phyloP scores from a whole-genome alignment of 2,797 vertebrate genomes.

The Schizopygopsis malacanthus region DNA sequence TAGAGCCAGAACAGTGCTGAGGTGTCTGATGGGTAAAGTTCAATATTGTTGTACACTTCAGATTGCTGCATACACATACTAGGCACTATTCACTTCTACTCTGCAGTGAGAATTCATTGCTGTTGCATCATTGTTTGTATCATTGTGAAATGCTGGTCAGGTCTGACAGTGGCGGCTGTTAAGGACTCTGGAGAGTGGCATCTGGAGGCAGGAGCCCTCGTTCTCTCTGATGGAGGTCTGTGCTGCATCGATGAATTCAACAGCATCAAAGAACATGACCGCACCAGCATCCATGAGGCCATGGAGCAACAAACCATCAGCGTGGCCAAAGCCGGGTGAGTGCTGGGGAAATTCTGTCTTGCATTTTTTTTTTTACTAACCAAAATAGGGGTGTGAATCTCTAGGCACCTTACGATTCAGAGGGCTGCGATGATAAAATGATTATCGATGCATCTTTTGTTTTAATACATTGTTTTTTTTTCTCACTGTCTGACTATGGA shows the following conservation, averaged over 20 bases:
- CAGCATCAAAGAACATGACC: conserved; percentile 95
- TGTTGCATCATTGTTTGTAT: conserved; percentile 8
- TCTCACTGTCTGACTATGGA: neutral
- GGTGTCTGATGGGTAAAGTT: neutral
- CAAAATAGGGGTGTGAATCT: neutral
- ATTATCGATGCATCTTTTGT: neutral
- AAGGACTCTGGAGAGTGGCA: conserved; percentile 97
- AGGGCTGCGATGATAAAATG: neutral
- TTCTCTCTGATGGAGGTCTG: conserved; percentile 93
- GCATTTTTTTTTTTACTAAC: neutral
- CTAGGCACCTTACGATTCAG: neutral
- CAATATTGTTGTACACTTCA: neutral
- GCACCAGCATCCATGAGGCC: conserved; percentile 95
- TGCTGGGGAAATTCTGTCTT: neutral
- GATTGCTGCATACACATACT: neutral
- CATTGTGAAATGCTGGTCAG: conserved; percentile 67
- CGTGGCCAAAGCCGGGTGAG: conserved; percentile 96
- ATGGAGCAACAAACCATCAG: conserved; percentile 99
- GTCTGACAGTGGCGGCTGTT: conserved; percentile 93
- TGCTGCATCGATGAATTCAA: conserved; percentile 99
- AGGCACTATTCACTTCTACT: neutral
- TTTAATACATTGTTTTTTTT: neutral
- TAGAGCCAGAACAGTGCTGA: neutral
- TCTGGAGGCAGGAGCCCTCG: conserved; percentile 93
- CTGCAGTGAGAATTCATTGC: neutral